These are phyloP conservation scores for Apus apus DNA, from an alignment of 2,113 vertebrate genomes.

Conservation along the genomic window DNA sequence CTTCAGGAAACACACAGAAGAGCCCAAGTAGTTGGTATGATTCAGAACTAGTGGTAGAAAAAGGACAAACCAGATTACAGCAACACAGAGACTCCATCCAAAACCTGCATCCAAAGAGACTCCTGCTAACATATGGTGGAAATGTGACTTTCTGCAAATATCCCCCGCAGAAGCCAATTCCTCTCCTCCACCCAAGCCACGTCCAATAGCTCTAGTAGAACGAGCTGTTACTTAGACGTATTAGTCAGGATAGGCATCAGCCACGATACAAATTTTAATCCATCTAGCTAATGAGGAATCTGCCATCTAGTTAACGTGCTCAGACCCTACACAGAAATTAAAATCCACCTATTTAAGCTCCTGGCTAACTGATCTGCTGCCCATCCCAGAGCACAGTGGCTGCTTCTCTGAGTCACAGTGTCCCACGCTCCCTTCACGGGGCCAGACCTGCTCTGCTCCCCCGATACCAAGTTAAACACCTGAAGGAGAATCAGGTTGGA, in stretches of 20 bases:
- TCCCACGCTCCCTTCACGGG: neutral
- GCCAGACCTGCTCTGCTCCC: neutral
- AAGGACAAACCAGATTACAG: constrained; percentile 71
- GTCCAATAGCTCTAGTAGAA: constrained; percentile 60
- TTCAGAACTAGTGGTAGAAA: constrained; percentile 64
- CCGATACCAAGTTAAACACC: constrained; percentile 15
- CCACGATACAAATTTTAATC: constrained; percentile 70
- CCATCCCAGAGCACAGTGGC: neutral
- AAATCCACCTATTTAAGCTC: constrained; percentile 54
- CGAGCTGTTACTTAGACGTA: constrained; percentile 67
- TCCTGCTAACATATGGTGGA: constrained; percentile 75
- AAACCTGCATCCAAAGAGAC: constrained; percentile 73
- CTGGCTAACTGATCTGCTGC: neutral
- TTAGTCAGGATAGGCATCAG: constrained; percentile 71
- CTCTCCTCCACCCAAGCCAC: constrained; percentile 69
- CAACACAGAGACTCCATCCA: constrained; percentile 70
- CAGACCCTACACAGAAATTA: constrained; percentile 60
- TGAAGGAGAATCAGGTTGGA: constrained; percentile 1
- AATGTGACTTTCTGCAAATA: constrained; percentile 77
- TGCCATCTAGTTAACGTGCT: constrained; percentile 45
- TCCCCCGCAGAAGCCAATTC: constrained; percentile 70
- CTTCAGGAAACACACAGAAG: constrained; percentile 39
- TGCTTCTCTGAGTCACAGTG: neutral
- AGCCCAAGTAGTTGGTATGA: constrained; percentile 61
- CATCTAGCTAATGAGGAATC: constrained; percentile 72